Conservation (phyloP, 2,113 vertebrate species). For the Toxotes chatareus region DNA sequence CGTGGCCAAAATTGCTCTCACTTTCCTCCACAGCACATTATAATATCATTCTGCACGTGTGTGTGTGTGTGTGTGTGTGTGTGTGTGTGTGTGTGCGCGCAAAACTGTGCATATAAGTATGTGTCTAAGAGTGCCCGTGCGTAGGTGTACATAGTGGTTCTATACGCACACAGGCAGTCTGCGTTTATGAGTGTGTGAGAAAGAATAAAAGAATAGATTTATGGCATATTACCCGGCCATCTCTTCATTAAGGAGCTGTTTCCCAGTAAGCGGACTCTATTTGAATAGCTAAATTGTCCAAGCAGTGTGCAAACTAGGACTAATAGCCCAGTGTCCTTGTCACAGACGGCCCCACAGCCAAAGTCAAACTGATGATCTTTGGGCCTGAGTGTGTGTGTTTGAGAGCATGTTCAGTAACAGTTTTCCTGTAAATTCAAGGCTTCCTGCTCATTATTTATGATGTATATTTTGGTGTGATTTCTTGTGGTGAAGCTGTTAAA, state of each 20-base stretch:
- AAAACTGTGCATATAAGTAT: constrained; percentile 3
- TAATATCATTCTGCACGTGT: constrained; percentile 56
- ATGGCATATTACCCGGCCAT: constrained; percentile 78
- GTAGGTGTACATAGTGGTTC: constrained; percentile 30
- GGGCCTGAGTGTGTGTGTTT: constrained; percentile 38
- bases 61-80: constrained; percentile 23
- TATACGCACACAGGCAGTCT: constrained; percentile 29
- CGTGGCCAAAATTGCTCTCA: constrained; percentile 70
- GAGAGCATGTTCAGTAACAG: constrained; percentile 1
- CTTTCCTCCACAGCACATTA: constrained; percentile 62
- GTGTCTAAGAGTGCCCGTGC: constrained; percentile 36
- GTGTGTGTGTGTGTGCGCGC: constrained; percentile 36
- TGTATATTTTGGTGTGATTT: not conserved
- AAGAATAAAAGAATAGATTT: constrained; percentile 76
- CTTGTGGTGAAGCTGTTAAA: not conserved
- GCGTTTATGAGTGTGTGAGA: constrained; percentile 47
- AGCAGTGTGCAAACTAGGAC: constrained; percentile 73
- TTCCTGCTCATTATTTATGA: not conserved
- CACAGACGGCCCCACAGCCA: constrained; percentile 65
- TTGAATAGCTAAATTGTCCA: constrained; percentile 85
- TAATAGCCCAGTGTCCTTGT: constrained; percentile 84
- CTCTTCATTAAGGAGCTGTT: constrained; percentile 83
- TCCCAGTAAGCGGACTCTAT: constrained; percentile 78
- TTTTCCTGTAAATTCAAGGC: not conserved
- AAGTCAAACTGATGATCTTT: constrained; percentile 70